Percentiles rank a stretch among this genome's conserved stretches.
These are phyloP conservation scores for Tricholaema leucomelas DNA, from an alignment of 2,113 vertebrate genomes.

Conservation along the genomic window DNA sequence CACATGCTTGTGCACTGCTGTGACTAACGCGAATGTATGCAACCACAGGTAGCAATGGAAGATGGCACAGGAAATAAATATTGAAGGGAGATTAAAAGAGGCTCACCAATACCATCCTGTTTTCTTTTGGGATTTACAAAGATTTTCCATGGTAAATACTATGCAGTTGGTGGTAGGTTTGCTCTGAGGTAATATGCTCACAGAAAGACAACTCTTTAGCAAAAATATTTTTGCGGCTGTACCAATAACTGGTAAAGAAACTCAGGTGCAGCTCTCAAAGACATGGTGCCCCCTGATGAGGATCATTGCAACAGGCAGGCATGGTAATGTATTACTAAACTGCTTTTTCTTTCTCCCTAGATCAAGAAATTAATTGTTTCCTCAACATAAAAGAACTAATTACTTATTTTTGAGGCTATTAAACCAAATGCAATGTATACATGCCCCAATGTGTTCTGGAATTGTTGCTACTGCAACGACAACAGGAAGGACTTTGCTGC, in stretches of 20 bases:
- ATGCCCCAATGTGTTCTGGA: neutral
- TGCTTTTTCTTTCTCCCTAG: neutral
- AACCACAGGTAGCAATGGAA: neutral
- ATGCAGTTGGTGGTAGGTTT: neutral
- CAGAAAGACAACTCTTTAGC: neutral
- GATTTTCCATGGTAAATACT: neutral
- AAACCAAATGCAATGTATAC: neutral
- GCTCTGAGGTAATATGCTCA: neutral
- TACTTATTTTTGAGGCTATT: conserved; percentile 7
- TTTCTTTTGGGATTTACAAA: neutral
- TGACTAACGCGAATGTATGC: neutral
- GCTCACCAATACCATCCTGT: neutral
- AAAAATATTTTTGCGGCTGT: neutral
- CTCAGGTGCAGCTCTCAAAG: neutral
- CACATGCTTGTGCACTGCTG: neutral
- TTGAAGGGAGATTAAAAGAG: neutral
- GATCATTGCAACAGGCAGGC: neutral
- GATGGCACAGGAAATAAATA: neutral
- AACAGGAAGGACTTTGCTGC: neutral
- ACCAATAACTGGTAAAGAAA: neutral
- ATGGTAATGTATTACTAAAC: neutral
- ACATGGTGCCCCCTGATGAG: neutral
- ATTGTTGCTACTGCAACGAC: neutral
- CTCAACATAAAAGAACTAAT: neutral
- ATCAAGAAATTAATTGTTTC: neutral